Evolutionary conservation across 2,113 vertebrate species (phyloP).

Genomic region (Zosterops pallidus): DNA sequence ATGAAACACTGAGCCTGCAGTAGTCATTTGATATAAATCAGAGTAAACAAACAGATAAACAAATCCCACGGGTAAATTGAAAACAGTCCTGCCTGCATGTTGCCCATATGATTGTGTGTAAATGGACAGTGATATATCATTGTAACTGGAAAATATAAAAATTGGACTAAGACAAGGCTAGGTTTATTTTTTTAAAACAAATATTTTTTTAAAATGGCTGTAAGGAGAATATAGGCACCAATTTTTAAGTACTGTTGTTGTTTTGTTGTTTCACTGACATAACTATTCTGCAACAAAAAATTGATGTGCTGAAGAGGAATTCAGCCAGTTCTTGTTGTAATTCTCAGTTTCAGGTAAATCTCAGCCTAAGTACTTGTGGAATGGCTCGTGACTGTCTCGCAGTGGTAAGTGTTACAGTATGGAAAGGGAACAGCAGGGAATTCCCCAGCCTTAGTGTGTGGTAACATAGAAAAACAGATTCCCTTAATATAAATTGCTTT

Average conservation of each 20-base stretch:
- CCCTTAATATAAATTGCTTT: neutral
- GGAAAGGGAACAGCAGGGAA: neutral
- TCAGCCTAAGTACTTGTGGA: neutral
- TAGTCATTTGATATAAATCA: neutral
- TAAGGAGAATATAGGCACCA: neutral
- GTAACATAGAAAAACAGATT: neutral
- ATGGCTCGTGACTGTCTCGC: neutral
- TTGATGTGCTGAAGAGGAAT: neutral
- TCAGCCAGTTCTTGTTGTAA: neutral
- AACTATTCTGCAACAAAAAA: neutral
- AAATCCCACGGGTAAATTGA: neutral
- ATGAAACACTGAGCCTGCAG: neutral
- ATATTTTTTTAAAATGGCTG: neutral
- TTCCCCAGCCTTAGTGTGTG: neutral
- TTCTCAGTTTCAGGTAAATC: neutral
- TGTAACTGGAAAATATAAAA: neutral
- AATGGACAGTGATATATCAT: neutral
- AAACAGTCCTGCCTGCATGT: neutral
- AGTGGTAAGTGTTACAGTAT: neutral
- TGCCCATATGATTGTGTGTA: neutral
- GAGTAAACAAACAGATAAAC: neutral
- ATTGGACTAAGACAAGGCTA: neutral
- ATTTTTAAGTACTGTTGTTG: neutral
- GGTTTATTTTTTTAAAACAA: neutral
- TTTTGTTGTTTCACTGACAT: neutral